Conservation (phyloP, 2,888 invertebrate species). For the Sphecodes monilicornis region DNA sequence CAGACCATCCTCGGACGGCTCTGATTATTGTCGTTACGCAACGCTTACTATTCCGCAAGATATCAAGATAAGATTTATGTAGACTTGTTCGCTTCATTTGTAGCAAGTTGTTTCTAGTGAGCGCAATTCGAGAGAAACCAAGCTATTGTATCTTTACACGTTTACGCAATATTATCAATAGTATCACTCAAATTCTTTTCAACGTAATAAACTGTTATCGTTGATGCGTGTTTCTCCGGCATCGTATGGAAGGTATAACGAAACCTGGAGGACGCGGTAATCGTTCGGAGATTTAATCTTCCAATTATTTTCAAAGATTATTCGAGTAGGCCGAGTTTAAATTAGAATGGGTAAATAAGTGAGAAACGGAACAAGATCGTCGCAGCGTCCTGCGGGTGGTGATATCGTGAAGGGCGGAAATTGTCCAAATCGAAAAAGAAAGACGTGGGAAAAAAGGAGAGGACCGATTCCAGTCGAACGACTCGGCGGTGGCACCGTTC, state of each 20-base stretch:
- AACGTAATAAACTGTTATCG: background rate
- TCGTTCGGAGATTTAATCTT: background rate
- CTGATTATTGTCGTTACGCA: background rate
- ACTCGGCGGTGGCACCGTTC: conserved; percentile 28
- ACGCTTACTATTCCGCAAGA: no score
- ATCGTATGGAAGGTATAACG: background rate
- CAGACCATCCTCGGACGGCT: background rate
- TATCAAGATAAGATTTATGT: no score
- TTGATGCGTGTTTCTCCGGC: background rate
- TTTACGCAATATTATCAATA: no score
- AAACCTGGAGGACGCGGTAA: background rate
- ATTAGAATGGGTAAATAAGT: background rate
- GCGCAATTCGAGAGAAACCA: no score
- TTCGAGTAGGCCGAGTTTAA: background rate
- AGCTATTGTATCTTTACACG: no score
- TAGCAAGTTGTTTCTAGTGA: no score
- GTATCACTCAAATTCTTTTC: background rate
- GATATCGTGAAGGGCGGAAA: background rate
- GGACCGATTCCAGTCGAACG: conserved; percentile 27
- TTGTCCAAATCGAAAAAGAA: background rate
- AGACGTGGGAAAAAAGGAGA: background rate
- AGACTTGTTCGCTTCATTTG: no score
- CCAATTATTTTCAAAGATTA: background rate
- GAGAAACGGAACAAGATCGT: no score
- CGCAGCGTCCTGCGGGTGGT: no score